phyloP scores from a whole-genome alignment of 2,888 invertebrate species.

The Rotaria macrura region DNA sequence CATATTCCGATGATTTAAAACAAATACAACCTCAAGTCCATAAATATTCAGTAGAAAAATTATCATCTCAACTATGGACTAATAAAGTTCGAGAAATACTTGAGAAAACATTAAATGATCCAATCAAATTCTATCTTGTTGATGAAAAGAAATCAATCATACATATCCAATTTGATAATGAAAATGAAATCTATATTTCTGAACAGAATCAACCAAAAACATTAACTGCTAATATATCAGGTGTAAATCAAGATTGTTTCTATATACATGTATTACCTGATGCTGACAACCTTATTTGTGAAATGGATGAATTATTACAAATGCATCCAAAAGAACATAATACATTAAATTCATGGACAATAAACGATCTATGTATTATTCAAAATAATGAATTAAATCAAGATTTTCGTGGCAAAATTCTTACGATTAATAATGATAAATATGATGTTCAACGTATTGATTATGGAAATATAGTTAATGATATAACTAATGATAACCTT shows the following conservation, averaged over 20 bases:
- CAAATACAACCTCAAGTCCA: neutral
- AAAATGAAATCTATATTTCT: neutral
- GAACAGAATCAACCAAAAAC: neutral
- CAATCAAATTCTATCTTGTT: neutral
- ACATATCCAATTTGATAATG: neutral
- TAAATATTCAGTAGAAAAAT: neutral
- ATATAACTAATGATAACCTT: neutral
- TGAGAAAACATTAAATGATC: neutral
- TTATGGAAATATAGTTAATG: neutral
- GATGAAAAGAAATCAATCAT: neutral
- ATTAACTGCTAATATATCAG: neutral
- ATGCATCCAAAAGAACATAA: neutral
- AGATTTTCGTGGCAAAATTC: slow-evolving; percentile 2
- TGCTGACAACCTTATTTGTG: neutral
- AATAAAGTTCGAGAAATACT: neutral
- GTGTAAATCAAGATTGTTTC: neutral
- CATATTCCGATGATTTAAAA: neutral
- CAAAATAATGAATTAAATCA: neutral
- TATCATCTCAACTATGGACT: neutral
- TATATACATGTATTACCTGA: slow-evolving; percentile 10
- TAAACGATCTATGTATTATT: slow-evolving; percentile 2
- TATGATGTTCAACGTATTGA: neutral
- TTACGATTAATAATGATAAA: neutral
- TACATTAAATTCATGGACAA: neutral
- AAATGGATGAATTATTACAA: neutral